Base-by-base conservation (phyloP, 2,797 vertebrate genomes). In the Fistularia commersonii region DNA sequence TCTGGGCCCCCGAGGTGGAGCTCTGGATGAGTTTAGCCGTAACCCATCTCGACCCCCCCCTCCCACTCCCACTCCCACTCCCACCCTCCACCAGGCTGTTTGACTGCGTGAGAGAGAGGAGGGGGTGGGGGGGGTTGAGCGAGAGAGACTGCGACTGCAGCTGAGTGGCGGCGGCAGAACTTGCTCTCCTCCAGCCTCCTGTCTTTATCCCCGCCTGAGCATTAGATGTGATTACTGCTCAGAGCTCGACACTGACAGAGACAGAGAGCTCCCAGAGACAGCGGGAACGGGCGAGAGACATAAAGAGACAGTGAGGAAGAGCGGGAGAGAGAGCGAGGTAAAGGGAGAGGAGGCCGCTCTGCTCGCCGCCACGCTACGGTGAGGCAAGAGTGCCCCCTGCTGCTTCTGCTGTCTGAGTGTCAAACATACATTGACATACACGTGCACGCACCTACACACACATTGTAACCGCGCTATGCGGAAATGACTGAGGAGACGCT, bases 331-430 rank as follows among this genome's bases (percentile, higher is more conserved):
- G 54, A 36, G 46, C 42, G 57, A 73, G 58, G 45, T 49, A 53
- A 48, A 72, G 60, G 69, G 57, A 48, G 14, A 64, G 73, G 64
- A 61, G 52, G 11, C 63, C 69, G 72, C 61, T 61, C 53, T 54
- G 36, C 5, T 51, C 59, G 48, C 55, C 59, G 45, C 37, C 5
- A 56, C 48, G 67, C 76, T 84, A 74, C 68, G 53, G 80, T 83
- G 84, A 93, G 93, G 87, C 93, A 96, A 98, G 92, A 94, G 81
- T 94, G 93, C 92, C 97, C 94, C 93, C 96, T 93, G 81, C 87
- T 91, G 97, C 76, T 80, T 58, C 58, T 59, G 7, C 13, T 66
- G 48, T 79, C 75, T 49, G 59, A 41, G 37, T 64, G 61, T 67
- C 70, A 51, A 70, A 74, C 50, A 73, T 58, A 53, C 56, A 13